Conservation (phyloP, 2,888 invertebrate species). For the Drosophila limbata region DNA sequence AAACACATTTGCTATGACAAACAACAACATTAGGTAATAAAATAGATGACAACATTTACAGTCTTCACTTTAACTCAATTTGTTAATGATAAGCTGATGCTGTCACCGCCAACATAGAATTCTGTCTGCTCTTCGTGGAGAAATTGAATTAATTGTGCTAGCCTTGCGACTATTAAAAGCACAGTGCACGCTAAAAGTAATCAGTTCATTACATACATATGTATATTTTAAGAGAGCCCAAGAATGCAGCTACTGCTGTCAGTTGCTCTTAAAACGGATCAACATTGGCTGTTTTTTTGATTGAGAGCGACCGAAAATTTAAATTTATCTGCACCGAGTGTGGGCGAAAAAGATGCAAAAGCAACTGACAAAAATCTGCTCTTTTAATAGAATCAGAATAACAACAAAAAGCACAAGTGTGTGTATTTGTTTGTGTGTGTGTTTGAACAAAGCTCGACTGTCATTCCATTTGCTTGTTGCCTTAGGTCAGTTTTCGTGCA, state of each 20-base stretch:
- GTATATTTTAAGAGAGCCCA: not conserved
- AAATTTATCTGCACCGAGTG: not conserved
- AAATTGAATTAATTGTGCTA: not conserved
- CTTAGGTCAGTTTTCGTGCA: conserved; percentile 35
- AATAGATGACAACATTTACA: not conserved
- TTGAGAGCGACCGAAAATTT: not conserved
- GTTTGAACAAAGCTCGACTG: conserved; percentile 13
- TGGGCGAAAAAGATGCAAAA: conserved; percentile 5
- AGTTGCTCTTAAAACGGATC: conserved; percentile 1
- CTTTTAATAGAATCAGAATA: conserved; percentile 6
- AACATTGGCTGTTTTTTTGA: not conserved
- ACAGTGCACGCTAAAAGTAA: not conserved
- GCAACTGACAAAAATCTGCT: conserved; percentile 9
- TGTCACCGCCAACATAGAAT: not conserved
- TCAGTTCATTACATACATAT: not conserved
- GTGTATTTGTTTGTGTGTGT: not conserved
- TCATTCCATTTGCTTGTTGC: not conserved
- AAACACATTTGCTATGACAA: conserved; percentile 7
- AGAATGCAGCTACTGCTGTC: not conserved
- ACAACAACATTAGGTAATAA: not conserved
- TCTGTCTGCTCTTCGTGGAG: not conserved
- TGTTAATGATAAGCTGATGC: not conserved
- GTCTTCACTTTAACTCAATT: conserved; percentile 10
- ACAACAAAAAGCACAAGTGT: not conserved
- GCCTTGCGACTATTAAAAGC: not conserved